Base-by-base conservation (phyloP, 2,113 vertebrate species). In the Deroptyus accipitrinus region DNA sequence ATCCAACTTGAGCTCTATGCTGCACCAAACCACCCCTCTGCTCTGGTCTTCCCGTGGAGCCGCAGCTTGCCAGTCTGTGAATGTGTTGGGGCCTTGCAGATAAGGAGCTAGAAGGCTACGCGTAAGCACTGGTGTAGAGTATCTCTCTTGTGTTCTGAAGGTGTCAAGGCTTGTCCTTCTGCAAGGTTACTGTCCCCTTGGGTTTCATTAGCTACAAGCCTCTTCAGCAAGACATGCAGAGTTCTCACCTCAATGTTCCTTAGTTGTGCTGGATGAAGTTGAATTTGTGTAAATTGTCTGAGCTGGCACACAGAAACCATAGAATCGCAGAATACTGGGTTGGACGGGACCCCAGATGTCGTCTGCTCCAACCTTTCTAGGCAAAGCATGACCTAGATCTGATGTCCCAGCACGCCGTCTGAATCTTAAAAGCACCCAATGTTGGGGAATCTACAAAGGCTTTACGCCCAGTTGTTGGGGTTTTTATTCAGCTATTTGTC, bases 91-190 rank as follows among this genome's bases (percentile, higher is more conserved):
- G 44, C 28, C 30, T 55, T 55, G 18, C 80, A 48, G 44, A 17
- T 10, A 39, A 61, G 52, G 67, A 73, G 17, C 18, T 89, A 51
- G 69, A 57, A 83, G 31, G 5, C 42, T 27, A 9, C 10, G 2
- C 0, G 0, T 37, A 44, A 73, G 23, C 11, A 3, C 27, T 61
- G 69, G 23, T 82, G 23, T 55, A 59, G 23, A 55, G 28, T 25
- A 51, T 70, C 37, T 6, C 10, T 48, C 46, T 78, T 82, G 33
- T 5, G 10, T 85, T 88, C 61, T 72, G 25, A 25, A 17, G 33
- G 17, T 70, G 9, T n/a, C 31, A 25, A 52, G 49, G 30, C 20
- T 57, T 42, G 23, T 16, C 41, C 30, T 89, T 46, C 33, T 86
- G 17, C 61, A 54, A 70, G 28, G 25, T 84, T 51, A 33, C 27